These are phyloP conservation scores for Pangasius macronema DNA, from an alignment of 2,797 vertebrate genomes.

Conservation along the genomic window DNA sequence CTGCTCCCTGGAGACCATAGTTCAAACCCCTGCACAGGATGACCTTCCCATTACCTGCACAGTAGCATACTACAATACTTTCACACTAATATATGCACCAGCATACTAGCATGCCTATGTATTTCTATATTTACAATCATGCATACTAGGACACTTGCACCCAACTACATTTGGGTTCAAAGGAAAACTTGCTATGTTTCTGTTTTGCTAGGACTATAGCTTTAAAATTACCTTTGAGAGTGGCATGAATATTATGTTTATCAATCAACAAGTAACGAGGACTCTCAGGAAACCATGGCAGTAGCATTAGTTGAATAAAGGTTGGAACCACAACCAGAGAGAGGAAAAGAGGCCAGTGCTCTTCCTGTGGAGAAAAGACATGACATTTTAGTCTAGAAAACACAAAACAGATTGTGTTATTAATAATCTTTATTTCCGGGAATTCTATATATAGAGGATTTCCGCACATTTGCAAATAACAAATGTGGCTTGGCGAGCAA, in stretches of 20 bases:
- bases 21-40: background rate
- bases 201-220: background rate
- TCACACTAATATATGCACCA: background rate
- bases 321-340: slow-evolving; percentile 80
- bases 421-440: background rate
- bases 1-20: background rate
- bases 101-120: background rate
- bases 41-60: background rate
- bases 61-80: background rate
- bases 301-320: slow-evolving; percentile 79
- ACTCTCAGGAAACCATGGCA: slow-evolving; percentile 91
- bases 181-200: background rate
- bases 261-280: slow-evolving; percentile 90
- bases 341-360: slow-evolving; percentile 85
- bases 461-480: background rate
- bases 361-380: slow-evolving; percentile 72
- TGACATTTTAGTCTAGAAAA: background rate
- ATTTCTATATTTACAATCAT: background rate
- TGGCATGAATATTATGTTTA: slow-evolving; percentile 75
- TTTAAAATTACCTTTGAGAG: slow-evolving; percentile 75
- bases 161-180: background rate
- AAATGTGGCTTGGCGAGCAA: background rate
- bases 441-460: background rate
- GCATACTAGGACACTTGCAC: background rate
- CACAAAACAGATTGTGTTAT: background rate